Base-by-base conservation (phyloP, 2,797 vertebrate genomes). In the Lepidocolaptes lacrymiger region DNA sequence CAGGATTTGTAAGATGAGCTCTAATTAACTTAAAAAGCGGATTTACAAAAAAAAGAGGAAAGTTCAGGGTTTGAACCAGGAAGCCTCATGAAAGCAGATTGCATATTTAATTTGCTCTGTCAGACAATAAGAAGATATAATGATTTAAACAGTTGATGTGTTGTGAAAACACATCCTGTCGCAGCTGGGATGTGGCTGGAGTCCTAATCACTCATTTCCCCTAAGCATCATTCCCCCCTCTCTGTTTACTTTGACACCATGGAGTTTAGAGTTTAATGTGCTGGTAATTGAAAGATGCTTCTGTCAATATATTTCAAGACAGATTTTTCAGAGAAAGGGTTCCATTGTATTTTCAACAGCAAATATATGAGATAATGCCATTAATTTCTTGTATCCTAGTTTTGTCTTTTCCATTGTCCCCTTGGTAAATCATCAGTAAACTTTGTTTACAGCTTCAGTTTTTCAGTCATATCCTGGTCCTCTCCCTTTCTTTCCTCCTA, bases 81-180 rank as follows among this genome's bases (percentile, higher is more conserved):
- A 81, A 56, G 58, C 36, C 58, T 83, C 71, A 41, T 62, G 83
- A 96, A 96, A 96, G 67, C 43, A 89, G 54, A 76, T 63, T 2
- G 34, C 62, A 79, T 91, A 76, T 96, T 95, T 92, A 91, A 89
- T 95, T 88, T 90, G 16, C 69, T 69, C 72, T 61, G 69, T 62
- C 68, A 92, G 75, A 92, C 80, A 91, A 80, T 91, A 68, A 89
- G 82, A 91, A 93, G 85, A 93, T 85, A 49, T 88, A 93, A 95
- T 83, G 54, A 79, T 94, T 96, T 92, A 83, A 97, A 80, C 69
- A 83, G 84, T 59, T 68, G 81, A 72, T 88, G 61, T 85, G 74
- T 91, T 92, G 89, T 87, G 81, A 92, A 94, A 95, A 92, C 64
- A 86, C 56, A 92, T 95, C 75, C 81, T 77, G 75, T 79, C 46